These are phyloP conservation scores for Danio tinwini DNA, from an alignment of 2,797 vertebrate genomes.

Conservation along the genomic window DNA sequence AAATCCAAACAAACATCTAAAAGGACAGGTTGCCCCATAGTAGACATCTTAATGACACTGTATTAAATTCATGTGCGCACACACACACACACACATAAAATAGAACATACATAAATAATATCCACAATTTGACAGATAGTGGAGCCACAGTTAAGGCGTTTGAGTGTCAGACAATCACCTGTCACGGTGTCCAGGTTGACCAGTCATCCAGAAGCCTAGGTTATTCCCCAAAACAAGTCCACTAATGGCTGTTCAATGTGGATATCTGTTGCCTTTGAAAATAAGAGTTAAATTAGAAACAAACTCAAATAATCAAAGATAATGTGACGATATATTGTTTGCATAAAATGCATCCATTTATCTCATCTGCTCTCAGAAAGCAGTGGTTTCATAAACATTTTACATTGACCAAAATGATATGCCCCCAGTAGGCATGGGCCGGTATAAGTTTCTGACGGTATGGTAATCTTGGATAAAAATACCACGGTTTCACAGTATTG, in stretches of 20 bases:
- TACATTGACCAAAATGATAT: too few species aligned
- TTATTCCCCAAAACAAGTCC: neutral
- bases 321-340: too few species aligned
- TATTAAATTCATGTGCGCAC: neutral
- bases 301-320: neutral
- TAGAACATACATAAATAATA: constrained; percentile 6
- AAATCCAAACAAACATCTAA: neutral
- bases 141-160: neutral
- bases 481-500: too few species aligned
- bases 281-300: neutral
- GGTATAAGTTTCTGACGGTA: too few species aligned
- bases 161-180: neutral
- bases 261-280: constrained; percentile 21
- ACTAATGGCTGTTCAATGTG: neutral
- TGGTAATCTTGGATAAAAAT: too few species aligned
- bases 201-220: neutral
- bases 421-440: too few species aligned
- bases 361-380: too few species aligned
- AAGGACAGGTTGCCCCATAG: neutral
- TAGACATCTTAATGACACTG: neutral
- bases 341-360: too few species aligned
- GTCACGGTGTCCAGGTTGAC: neutral
- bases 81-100: neutral
- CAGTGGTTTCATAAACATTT: too few species aligned
- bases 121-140: too few species aligned